Evolutionary conservation across 2,888 invertebrate species (phyloP).

Genomic region (Lymantria dispar): DNA sequence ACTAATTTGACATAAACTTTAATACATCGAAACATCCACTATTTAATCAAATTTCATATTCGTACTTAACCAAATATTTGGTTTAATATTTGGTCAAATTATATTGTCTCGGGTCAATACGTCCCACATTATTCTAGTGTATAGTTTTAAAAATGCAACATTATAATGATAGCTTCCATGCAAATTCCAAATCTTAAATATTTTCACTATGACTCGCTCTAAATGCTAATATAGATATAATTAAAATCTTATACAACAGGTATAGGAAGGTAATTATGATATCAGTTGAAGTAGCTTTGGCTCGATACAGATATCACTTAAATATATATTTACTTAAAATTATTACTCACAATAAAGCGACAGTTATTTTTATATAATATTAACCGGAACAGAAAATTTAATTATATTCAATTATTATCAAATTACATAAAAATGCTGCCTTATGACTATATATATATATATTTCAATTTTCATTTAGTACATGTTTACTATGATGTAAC

Average conservation of each 20-base stretch:
- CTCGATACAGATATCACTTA: slow-evolving; percentile 49
- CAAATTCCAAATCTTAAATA: slow-evolving; percentile 40
- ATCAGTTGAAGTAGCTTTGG: slow-evolving; percentile 60
- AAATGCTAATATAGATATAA: slow-evolving; percentile 39
- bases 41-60: slow-evolving; percentile 57
- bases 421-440: slow-evolving; percentile 27
- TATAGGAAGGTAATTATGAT: slow-evolving; percentile 38
- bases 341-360: slow-evolving; percentile 37
- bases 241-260: slow-evolving; percentile 42
- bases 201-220: slow-evolving; percentile 40
- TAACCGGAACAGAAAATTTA: slow-evolving; percentile 16
- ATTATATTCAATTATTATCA: slow-evolving; percentile 17
- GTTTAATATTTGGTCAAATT: slow-evolving; percentile 71
- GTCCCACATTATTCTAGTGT: slow-evolving; percentile 43
- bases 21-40: slow-evolving; percentile 56
- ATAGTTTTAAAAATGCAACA: slow-evolving; percentile 43
- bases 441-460: slow-evolving; percentile 30
- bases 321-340: slow-evolving; percentile 25
- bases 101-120: slow-evolving; percentile 70
- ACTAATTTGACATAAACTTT: slow-evolving; percentile 70
- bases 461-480: slow-evolving; percentile 24
- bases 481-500: slow-evolving; percentile 31
- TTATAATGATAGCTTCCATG: slow-evolving; percentile 34
- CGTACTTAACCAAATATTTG: slow-evolving; percentile 70
- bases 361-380: slow-evolving; percentile 25